These are phyloP conservation scores for Mugil cephalus DNA, from an alignment of 2,113 vertebrate genomes.

Conservation along the genomic window DNA sequence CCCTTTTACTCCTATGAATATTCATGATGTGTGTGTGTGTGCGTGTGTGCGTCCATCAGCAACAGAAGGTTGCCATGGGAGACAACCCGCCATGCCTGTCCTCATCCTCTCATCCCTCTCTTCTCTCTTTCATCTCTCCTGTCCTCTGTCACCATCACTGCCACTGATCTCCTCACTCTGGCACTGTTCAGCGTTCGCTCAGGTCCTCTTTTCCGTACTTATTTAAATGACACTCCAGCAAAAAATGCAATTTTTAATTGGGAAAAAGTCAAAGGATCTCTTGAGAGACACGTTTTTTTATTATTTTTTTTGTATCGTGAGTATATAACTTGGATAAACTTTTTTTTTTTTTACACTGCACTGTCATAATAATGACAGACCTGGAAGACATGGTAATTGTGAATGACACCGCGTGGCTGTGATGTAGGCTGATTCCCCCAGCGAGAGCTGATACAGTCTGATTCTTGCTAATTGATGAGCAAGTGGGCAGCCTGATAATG, in stretches of 20 bases:
- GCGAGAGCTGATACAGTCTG: constrained; percentile 34
- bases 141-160: constrained; percentile 38
- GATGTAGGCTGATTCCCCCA: constrained; percentile 24
- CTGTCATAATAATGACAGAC: not conserved
- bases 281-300: too few species aligned
- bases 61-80: constrained; percentile 75
- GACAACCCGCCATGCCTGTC: constrained; percentile 59
- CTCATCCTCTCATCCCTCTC: constrained; percentile 64
- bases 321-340: too few species aligned
- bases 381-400: not conserved
- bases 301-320: not conserved
- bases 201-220: not conserved
- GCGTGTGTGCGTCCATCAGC: constrained; percentile 49
- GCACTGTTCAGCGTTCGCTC: not conserved
- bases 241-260: not conserved
- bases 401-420: not conserved
- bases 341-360: too few species aligned
- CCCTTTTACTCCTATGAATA: constrained; percentile 65
- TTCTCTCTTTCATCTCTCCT: constrained; percentile 64
- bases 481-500: constrained; percentile 38
- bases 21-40: constrained; percentile 50
- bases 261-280: not conserved
- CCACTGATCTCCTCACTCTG: constrained; percentile 42
- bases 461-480: constrained; percentile 45
- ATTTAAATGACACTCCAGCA: not conserved